These are phyloP conservation scores for Metridium senile DNA, from an alignment of 92 coral and sea anemone species.

Conservation along the genomic window DNA sequence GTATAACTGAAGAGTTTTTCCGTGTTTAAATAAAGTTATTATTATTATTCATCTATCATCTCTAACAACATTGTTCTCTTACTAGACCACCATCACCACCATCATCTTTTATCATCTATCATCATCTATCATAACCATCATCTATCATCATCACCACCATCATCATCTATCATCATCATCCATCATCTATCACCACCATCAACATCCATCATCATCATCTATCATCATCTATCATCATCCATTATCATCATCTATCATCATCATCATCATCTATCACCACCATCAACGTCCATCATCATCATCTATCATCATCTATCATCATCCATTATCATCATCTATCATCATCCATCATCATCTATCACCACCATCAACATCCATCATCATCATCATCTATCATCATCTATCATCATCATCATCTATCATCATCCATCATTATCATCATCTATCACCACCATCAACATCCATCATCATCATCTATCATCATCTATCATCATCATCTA, in stretches of 20 bases:
- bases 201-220: not conserved
- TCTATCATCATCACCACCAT: not conserved
- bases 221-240: not conserved
- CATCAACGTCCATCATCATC: not conserved
- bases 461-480: too few relatives aligned
- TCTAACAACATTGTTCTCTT: not conserved
- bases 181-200: not conserved
- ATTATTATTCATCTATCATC: not conserved
- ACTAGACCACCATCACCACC: not conserved
- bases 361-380: not conserved
- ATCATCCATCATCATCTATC: not conserved
- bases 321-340: not conserved
- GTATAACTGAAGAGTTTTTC: too few relatives aligned
- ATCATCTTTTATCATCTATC: not conserved
- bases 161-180: slow-evolving; percentile 7
- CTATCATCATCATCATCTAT: too few relatives aligned
- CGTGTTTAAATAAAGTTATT: too few relatives aligned
- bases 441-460: too few relatives aligned
- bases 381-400: not conserved
- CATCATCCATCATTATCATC: too few relatives aligned
- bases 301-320: not conserved
- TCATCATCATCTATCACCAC: not conserved
- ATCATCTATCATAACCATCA: not conserved
- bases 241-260: not conserved
- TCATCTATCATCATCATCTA: too few relatives aligned